Conservation (phyloP, 1,140 invertebrate genomes). For the Eumaeus atala region DNA sequence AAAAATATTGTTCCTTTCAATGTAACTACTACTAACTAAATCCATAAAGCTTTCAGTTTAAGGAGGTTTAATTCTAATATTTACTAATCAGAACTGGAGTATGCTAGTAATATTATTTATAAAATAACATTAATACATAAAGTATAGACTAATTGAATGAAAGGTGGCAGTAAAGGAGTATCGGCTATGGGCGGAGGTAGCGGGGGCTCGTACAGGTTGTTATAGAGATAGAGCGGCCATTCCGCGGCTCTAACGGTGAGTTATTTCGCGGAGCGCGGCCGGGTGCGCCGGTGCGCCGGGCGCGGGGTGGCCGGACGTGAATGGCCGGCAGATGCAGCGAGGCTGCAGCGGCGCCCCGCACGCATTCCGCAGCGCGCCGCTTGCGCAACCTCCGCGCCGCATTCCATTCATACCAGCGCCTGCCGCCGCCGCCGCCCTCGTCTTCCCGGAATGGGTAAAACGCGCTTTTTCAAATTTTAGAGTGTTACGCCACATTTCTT, state of each 20-base stretch:
- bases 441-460: constrained; percentile 49
- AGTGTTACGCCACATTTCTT: constrained; percentile 69
- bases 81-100: no score
- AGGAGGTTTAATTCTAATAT: no score
- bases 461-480: constrained; percentile 63
- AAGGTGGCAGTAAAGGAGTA: no score
- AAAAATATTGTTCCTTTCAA: no score
- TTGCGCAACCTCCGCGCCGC: constrained; percentile 34
- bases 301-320: constrained; percentile 52
- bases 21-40: no score
- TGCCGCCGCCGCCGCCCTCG: constrained; percentile 26
- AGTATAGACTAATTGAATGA: no score
- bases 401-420: constrained; percentile 70
- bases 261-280: constrained; percentile 60
- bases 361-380: constrained; percentile 22
- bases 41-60: no score
- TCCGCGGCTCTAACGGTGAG: constrained; percentile 67
- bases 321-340: constrained; percentile 63
- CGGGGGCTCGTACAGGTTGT: constrained; percentile 17
- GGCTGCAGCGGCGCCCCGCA: constrained; percentile 41
- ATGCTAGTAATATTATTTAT: background rate
- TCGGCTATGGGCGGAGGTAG: constrained; percentile 17
- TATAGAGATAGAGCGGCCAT: constrained; percentile 62
- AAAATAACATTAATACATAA: constrained; percentile 5
- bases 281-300: constrained; percentile 38